A percentile compares a stretch with the other conserved stretches of the same genome.
Conservation (phyloP, 2,888 invertebrate species). For the Archaeoteleia sp. region DNA sequence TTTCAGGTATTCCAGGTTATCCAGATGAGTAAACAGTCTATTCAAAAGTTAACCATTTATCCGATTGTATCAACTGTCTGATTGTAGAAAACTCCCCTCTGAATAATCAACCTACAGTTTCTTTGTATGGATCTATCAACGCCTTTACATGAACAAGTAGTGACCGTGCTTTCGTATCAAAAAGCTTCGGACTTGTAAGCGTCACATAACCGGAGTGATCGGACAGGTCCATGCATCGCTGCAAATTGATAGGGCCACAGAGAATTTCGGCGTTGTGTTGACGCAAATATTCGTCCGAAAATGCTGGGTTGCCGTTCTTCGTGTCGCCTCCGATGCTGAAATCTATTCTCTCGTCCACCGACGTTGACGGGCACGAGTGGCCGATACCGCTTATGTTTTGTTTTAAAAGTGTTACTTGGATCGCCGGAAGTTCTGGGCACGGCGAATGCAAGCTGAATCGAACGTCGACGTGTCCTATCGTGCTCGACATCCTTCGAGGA, state of each 20-base stretch:
- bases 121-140: constrained; percentile 80
- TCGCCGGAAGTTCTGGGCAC: constrained; percentile 85
- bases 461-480: constrained; percentile 92
- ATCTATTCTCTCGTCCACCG: constrained; percentile 77
- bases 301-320: constrained; percentile 83
- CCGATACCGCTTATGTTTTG: constrained; percentile 83
- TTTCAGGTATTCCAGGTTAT: too few species aligned
- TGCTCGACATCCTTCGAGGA: constrained; percentile 81
- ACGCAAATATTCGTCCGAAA: constrained; percentile 87
- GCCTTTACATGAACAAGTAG: constrained; percentile 88
- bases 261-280: constrained; percentile 93
- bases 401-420: constrained; percentile 84
- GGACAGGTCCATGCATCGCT: constrained; percentile 88
- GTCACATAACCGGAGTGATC: constrained; percentile 90
- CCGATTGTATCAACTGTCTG: too few species aligned
- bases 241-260: constrained; percentile 90
- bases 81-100: too few species aligned
- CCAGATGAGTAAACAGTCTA: too few species aligned
- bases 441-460: constrained; percentile 88
- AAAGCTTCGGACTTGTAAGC: constrained; percentile 89
- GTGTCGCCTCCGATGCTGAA: constrained; percentile 71
- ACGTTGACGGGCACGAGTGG: constrained; percentile 73
- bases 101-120: constrained; percentile 69
- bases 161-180: constrained; percentile 86
- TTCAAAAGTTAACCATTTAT: too few species aligned